Percentiles rank a stretch among this genome's conserved stretches.
phyloP scores from a whole-genome alignment of 2,888 invertebrate genomes.

The Rhamphomyia laevipes region DNA sequence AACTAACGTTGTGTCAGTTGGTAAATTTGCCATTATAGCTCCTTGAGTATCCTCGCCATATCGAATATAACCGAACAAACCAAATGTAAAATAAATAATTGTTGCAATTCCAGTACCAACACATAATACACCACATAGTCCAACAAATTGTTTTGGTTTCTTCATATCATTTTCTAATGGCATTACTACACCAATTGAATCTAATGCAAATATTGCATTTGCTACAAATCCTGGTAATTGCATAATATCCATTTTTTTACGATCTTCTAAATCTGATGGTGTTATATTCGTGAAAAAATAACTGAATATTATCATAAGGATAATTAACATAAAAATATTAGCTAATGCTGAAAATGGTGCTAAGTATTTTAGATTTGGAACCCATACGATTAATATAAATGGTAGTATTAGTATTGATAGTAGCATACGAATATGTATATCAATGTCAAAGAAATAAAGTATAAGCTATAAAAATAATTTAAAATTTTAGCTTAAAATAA shows the following conservation, averaged over 20 bases:
- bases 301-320: conserved; percentile 74
- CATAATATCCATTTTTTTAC: conserved; percentile 42
- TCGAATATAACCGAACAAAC: conserved; percentile 80
- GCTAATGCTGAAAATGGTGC: conserved; percentile 85
- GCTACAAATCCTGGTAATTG: conserved; percentile 73
- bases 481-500: too few relatives aligned
- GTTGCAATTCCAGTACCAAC: conserved; percentile 77
- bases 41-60: conserved; percentile 60
- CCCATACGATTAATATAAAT: conserved; percentile 55
- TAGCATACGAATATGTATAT: conserved; percentile 36
- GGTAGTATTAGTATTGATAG: conserved; percentile 47
- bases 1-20: conserved; percentile 50
- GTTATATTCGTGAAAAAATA: conserved; percentile 64
- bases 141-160: conserved; percentile 75
- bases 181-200: conserved; percentile 70
- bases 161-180: conserved; percentile 91
- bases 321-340: conserved; percentile 66
- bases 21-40: conserved; percentile 77
- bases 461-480: too few relatives aligned
- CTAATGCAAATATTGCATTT: conserved; percentile 78
- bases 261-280: conserved; percentile 34
- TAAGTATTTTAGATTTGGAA: conserved; percentile 63
- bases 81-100: conserved; percentile 64
- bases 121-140: conserved; percentile 76
- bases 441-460: conserved; percentile 38